Conservation (phyloP, 2,888 invertebrate genomes). For the Agonopterix heracliana region DNA sequence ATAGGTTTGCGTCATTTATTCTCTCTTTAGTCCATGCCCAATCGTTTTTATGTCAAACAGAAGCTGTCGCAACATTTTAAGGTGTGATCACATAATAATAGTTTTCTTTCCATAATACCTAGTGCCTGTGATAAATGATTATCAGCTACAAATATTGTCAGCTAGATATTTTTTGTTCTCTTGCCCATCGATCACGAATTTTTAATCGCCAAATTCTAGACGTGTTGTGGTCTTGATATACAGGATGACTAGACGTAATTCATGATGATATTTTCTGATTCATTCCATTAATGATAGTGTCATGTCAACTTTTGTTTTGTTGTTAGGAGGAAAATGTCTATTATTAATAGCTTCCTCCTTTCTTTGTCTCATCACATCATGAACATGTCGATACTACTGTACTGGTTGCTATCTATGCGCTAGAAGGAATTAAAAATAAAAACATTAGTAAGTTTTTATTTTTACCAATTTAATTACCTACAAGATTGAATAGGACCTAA, state of each 20-base stretch:
- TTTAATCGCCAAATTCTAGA: conserved; percentile 29
- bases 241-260: neutral
- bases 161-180: conserved; percentile 28
- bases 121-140: conserved; percentile 37
- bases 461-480: no score
- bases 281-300: no score
- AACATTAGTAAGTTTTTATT: no score
- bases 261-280: no score
- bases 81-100: conserved; percentile 33
- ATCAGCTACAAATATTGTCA: conserved; percentile 36
- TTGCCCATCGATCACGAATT: conserved; percentile 28
- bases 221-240: conserved; percentile 30
- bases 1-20: neutral
- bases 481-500: no score
- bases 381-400: no score
- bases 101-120: conserved; percentile 15
- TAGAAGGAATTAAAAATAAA: no score
- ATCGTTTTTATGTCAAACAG: conserved; percentile 23
- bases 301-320: no score
- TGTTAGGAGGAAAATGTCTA: no score
- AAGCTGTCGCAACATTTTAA: conserved; percentile 27
- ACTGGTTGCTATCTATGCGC: no score
- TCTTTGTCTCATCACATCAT: no score
- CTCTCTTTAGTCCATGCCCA: neutral
- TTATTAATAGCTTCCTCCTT: no score